Percentiles rank a stretch among this genome's conserved stretches.
These are phyloP conservation scores for Steinernema khuongi DNA, from an alignment of 1,140 invertebrate genomes.

Conservation along the genomic window DNA sequence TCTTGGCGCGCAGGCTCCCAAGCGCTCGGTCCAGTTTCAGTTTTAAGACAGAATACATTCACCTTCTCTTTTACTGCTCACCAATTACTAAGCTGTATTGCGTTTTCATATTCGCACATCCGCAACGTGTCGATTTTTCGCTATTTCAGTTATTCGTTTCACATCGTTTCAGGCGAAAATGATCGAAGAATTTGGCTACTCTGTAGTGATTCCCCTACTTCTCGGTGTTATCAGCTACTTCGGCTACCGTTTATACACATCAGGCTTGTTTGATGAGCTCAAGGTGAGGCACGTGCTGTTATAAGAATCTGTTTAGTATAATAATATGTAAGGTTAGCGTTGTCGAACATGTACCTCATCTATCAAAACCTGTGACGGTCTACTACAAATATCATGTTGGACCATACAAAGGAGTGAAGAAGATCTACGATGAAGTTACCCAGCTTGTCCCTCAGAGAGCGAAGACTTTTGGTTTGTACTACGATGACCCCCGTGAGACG, in stretches of 20 bases:
- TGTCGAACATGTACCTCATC: background rate
- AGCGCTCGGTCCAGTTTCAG: slow-evolving; percentile 7
- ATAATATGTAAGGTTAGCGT: background rate
- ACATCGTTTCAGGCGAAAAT: background rate
- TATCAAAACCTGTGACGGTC: slow-evolving; percentile 27
- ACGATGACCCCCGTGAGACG: slow-evolving; percentile 32
- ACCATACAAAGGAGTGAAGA: slow-evolving; percentile 21
- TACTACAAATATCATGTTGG: slow-evolving; percentile 41
- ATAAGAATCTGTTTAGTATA: background rate
- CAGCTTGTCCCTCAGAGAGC: slow-evolving; percentile 23
- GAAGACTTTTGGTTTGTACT: slow-evolving; percentile 41
- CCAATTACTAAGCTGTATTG: background rate
- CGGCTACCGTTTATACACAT: background rate
- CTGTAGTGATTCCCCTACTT: background rate
- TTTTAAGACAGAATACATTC: background rate
- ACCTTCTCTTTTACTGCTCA: background rate
- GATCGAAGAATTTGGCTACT: background rate
- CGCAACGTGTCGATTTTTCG: background rate
- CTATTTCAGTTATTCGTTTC: background rate
- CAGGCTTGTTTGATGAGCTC: background rate
- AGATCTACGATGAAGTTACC: slow-evolving; percentile 22
- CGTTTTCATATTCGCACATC: background rate
- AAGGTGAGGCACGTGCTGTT: background rate
- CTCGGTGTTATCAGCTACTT: background rate
- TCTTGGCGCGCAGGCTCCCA: background rate